Percentiles rank a stretch among this genome's conserved stretches.
These are phyloP conservation scores for Tonatia bakeri DNA, from an alignment of 2,113 vertebrate genomes.

Conservation along the genomic window DNA sequence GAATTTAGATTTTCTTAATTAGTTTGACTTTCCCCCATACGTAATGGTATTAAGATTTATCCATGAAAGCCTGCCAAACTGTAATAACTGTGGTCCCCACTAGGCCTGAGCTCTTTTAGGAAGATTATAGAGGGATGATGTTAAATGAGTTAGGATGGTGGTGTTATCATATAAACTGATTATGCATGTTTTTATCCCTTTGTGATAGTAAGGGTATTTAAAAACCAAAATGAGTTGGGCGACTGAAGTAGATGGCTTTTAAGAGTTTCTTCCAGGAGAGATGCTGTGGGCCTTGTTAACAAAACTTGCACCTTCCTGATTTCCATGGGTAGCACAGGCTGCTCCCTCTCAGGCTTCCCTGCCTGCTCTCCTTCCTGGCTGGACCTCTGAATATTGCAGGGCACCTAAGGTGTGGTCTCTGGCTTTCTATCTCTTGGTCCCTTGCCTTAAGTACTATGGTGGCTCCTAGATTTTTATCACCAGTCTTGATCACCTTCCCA, in stretches of 20 bases:
- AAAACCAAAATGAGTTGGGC: neutral
- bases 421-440: neutral
- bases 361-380: neutral
- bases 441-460: neutral
- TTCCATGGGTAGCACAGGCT: neutral
- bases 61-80: conserved; percentile 17
- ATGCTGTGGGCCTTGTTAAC: neutral
- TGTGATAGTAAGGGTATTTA: neutral
- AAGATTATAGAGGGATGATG: conserved; percentile 22
- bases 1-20: conserved; percentile 61
- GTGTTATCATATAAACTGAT: neutral
- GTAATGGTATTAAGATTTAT: conserved; percentile 17
- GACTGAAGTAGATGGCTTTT: neutral
- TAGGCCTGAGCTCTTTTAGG: conserved; percentile 32
- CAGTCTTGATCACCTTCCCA: neutral
- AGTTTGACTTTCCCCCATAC: conserved; percentile 44
- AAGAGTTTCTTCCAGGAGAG: neutral
- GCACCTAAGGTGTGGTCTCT: neutral
- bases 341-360: neutral
- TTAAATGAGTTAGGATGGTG: neutral
- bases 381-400: neutral
- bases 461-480: neutral
- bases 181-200: neutral
- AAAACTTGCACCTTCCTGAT: neutral
- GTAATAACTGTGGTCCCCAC: neutral